These are phyloP conservation scores for Micronycteris hirsuta DNA, from an alignment of 2,113 vertebrate genomes.

Conservation along the genomic window DNA sequence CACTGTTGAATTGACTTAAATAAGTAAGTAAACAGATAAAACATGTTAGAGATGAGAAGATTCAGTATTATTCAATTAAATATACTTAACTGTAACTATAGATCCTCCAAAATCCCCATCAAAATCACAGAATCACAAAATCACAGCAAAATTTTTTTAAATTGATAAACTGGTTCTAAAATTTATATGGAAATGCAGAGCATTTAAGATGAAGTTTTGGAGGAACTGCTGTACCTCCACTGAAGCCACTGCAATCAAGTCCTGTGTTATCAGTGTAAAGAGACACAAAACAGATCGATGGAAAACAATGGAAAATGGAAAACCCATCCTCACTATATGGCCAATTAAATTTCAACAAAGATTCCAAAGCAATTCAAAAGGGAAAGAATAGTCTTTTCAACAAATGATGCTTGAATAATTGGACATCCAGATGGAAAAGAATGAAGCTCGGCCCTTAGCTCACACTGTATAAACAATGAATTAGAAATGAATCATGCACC, in stretches of 20 bases:
- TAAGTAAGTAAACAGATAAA: not conserved
- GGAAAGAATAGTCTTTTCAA: constrained; percentile 15
- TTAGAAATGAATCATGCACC: not conserved
- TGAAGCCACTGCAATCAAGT: not conserved
- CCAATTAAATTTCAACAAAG: constrained; percentile 32
- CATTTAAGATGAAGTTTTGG: not conserved
- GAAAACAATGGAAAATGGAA: not conserved
- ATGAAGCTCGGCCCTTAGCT: not conserved
- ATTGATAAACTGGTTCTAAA: not conserved
- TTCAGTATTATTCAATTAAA: not conserved
- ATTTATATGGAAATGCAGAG: not conserved
- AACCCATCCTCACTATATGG: not conserved
- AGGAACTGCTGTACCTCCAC: not conserved
- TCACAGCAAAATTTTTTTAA: not conserved
- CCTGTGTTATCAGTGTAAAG: not conserved
- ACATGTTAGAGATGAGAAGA: not conserved
- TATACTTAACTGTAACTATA: not conserved
- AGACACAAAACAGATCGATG: not conserved
- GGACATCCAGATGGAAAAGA: not conserved
- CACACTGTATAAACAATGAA: not conserved
- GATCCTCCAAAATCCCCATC: not conserved
- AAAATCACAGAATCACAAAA: not conserved
- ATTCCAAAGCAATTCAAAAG: constrained; percentile 18
- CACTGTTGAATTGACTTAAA: not conserved
- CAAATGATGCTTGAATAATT: constrained; percentile 10